Percentiles rank a stretch among this genome's conserved stretches.
Evolutionary conservation across 2,797 vertebrate genomes (phyloP).

Genomic region (Brachymystax lenok): DNA sequence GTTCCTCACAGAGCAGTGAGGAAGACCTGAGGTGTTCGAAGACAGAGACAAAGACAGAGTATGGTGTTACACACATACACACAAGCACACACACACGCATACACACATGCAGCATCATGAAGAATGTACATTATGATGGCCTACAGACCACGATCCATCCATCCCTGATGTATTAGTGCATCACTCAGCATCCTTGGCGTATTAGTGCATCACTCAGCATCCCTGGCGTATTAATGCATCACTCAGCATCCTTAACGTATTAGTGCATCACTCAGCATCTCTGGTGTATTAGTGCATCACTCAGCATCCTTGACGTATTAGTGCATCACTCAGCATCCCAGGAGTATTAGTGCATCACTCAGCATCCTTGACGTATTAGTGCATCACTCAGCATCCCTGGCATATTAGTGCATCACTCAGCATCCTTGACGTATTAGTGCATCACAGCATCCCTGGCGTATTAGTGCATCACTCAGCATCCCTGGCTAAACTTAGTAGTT

Average conservation of each 20-base stretch:
- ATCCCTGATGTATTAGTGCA: constrained; percentile 3
- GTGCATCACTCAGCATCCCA: not conserved
- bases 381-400: not conserved
- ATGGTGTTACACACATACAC: constrained; percentile 21
- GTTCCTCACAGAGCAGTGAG: constrained; percentile 26
- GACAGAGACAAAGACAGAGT: constrained; percentile 22
- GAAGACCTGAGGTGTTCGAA: constrained; percentile 44
- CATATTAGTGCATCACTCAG: constrained; percentile 6
- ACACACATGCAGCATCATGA: constrained; percentile 12
- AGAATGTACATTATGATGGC: not conserved
- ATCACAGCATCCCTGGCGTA: not conserved
- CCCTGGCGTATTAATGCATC: not conserved
- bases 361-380: not conserved
- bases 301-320: not conserved
- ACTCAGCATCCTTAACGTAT: not conserved
- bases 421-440: not conserved
- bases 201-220: not conserved
- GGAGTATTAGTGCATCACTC: too few relatives aligned
- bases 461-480: not conserved
- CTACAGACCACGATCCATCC: not conserved
- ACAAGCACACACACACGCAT: not conserved
- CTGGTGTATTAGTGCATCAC: constrained; percentile 3
- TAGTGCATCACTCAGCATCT: not conserved
- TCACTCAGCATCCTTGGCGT: not conserved
- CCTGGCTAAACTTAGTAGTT: not conserved